phyloP scores from a whole-genome alignment of 2,888 invertebrate species.

The Caenorhabditis zanzibari region DNA sequence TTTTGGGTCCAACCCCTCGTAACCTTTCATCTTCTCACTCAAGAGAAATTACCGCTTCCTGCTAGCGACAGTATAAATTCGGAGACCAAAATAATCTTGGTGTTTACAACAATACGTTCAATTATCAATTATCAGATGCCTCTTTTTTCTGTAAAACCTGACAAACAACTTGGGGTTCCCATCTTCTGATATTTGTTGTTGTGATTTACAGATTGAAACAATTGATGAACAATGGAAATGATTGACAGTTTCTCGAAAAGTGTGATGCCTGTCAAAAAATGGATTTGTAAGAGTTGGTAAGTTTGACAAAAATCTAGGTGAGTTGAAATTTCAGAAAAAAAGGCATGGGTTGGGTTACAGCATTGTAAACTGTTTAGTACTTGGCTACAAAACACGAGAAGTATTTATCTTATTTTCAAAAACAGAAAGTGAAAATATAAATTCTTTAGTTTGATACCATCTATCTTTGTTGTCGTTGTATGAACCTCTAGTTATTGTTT shows the following conservation, averaged over 20 bases:
- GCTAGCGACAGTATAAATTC: slow-evolving; percentile 7
- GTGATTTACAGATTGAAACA: not conserved
- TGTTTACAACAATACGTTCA: slow-evolving; percentile 33
- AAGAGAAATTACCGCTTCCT: slow-evolving; percentile 29
- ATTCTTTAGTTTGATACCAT: too few species aligned
- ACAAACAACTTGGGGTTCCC: slow-evolving; percentile 26
- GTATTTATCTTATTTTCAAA: too few species aligned
- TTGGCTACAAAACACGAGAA: too few species aligned
- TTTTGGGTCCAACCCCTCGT: slow-evolving; percentile 6
- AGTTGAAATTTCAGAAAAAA: not conserved
- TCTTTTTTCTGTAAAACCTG: slow-evolving; percentile 24
- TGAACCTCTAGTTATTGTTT: too few species aligned
- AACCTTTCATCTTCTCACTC: slow-evolving; percentile 26
- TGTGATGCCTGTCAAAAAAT: slow-evolving; percentile 15
- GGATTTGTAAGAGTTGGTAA: slow-evolving; percentile 34
- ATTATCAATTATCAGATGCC: slow-evolving; percentile 35
- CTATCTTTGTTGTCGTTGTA: too few species aligned
- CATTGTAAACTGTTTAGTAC: not conserved
- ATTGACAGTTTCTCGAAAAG: slow-evolving; percentile 29
- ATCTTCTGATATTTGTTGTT: slow-evolving; percentile 9
- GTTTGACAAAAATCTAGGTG: slow-evolving; percentile 21
- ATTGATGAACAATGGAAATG: slow-evolving; percentile 27
- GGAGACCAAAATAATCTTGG: slow-evolving; percentile 39
- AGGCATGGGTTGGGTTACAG: not conserved
- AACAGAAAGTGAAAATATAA: too few species aligned